Conservation (phyloP, 2,888 invertebrate genomes). For the Tinea trinotella region DNA sequence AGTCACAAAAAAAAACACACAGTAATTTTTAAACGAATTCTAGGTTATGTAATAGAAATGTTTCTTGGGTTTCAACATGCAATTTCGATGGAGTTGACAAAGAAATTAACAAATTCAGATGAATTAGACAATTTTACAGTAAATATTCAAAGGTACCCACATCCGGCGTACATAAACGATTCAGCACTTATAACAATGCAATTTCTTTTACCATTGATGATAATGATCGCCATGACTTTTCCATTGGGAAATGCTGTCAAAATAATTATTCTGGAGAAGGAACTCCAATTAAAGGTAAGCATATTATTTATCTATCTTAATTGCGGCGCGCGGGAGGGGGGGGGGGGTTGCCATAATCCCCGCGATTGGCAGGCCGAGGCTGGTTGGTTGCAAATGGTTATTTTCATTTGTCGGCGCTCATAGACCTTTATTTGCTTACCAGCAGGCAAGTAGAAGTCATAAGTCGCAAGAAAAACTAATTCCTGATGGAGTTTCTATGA, state of each 20-base stretch:
- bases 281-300: conserved; percentile 79
- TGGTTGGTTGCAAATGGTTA: no score
- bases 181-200: conserved; percentile 76
- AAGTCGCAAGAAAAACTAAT: no score
- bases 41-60: conserved; percentile 59
- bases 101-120: conserved; percentile 35
- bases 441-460: no score
- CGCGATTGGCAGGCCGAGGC: no score
- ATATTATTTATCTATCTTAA: no score
- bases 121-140: conserved; percentile 41
- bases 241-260: conserved; percentile 84
- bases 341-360: no score
- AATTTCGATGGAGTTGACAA: conserved; percentile 49
- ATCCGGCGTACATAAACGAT: conserved; percentile 79
- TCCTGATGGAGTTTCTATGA: no score
- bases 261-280: conserved; percentile 82
- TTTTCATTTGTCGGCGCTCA: no score
- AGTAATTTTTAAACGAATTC: no score
- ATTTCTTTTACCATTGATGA: conserved; percentile 79
- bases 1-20: no score
- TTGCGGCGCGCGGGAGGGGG: no score
- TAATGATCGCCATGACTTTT: conserved; percentile 87
- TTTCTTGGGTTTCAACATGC: conserved; percentile 54
- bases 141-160: conserved; percentile 78
- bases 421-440: background rate